These are phyloP conservation scores for Dicyrtoma fusca DNA, from an alignment of 2,888 invertebrate species.

Conservation along the genomic window DNA sequence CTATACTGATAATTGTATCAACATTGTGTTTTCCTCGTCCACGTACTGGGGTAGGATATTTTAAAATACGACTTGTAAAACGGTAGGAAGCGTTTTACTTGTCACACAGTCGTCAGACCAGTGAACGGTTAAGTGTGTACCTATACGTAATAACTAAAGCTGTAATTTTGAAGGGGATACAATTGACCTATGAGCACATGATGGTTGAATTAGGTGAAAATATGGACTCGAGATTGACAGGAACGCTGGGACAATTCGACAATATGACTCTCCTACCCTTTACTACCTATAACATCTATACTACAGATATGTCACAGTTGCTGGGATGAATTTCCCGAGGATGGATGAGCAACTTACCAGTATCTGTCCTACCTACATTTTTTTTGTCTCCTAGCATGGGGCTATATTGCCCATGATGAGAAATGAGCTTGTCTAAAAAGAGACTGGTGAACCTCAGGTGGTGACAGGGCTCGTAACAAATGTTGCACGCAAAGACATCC, in stretches of 20 bases:
- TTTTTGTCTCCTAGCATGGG: background rate
- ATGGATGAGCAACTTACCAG: background rate
- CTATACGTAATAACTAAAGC: too few relatives aligned
- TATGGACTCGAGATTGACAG: slow-evolving; percentile 17
- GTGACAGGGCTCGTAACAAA: slow-evolving; percentile 51
- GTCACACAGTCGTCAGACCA: too few relatives aligned
- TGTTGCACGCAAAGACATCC: slow-evolving; percentile 50
- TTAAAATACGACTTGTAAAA: too few relatives aligned
- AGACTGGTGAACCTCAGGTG: slow-evolving; percentile 49
- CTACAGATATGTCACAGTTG: too few relatives aligned
- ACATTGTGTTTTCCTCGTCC: too few relatives aligned
- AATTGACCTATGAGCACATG: slow-evolving; percentile 1
- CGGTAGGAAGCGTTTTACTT: too few relatives aligned
- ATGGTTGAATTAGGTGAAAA: slow-evolving; percentile 31
- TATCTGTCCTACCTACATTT: background rate
- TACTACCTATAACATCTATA: too few relatives aligned
- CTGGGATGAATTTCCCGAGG: too few relatives aligned
- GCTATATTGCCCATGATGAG: slow-evolving; percentile 18
- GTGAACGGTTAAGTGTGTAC: too few relatives aligned
- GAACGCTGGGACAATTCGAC: background rate
- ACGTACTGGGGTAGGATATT: too few relatives aligned
- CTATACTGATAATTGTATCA: too few relatives aligned
- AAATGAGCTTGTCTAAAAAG: slow-evolving; percentile 23
- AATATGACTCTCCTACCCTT: background rate
- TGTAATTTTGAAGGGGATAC: too few relatives aligned